Evolutionary conservation across 2,797 vertebrate genomes (phyloP).

Genomic region (Threskiornis aethiopicus): DNA sequence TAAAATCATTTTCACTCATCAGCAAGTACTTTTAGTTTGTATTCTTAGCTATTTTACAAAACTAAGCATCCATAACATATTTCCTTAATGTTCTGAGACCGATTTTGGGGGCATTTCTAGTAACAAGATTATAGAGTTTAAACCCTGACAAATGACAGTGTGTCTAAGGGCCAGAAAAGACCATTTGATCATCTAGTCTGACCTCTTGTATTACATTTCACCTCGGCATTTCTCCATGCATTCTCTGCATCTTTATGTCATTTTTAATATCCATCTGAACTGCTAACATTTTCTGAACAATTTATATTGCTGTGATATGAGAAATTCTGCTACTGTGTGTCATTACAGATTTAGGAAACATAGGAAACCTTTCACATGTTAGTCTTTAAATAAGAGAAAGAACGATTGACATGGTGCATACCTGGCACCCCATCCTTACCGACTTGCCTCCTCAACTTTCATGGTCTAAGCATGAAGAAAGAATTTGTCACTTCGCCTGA

Average conservation of each 20-base stretch:
- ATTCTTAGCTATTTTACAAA: not conserved
- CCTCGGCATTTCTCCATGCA: not conserved
- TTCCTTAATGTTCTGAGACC: not conserved
- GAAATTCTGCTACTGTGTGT: not conserved
- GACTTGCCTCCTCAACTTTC: slow-evolving; percentile 60
- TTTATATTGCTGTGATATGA: not conserved
- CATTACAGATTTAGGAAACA: not conserved
- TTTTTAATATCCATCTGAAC: not conserved
- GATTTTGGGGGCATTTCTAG: not conserved
- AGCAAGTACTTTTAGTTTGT: not conserved
- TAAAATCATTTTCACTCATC: not conserved
- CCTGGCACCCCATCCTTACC: not conserved
- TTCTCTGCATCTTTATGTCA: not conserved
- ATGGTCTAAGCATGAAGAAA: slow-evolving; percentile 30
- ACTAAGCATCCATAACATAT: not conserved
- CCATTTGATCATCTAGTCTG: not conserved
- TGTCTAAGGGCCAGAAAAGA: not conserved
- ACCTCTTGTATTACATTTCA: not conserved
- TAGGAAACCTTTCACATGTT: not conserved
- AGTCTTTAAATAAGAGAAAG: slow-evolving; percentile 41
- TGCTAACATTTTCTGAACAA: not conserved
- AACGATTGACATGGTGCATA: not conserved
- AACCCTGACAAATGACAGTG: too few species aligned
- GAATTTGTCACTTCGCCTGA: slow-evolving; percentile 58
- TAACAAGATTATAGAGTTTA: not conserved